Evolutionary conservation across 2,888 invertebrate genomes (phyloP), one percentile per base, ranked within the genome.

Genomic region (Periphyllus acericola): DNA sequence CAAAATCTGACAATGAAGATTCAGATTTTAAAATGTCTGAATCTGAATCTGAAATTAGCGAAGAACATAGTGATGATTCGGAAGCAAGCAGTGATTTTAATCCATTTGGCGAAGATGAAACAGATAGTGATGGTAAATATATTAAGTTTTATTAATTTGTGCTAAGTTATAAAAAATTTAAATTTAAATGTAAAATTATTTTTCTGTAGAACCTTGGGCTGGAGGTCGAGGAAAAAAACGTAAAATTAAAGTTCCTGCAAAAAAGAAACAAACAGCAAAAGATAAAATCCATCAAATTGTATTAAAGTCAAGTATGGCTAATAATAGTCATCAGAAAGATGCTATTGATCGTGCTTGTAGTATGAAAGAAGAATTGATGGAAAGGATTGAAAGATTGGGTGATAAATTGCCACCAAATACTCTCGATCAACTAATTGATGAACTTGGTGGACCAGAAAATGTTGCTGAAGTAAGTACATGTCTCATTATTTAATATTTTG

Each of bases 381-480:
- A 94, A 89, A 94, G 95, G 91, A 95, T 99, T 89, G 98, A 99
- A 92, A 93, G 94, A 46, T 93, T 99, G 3, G 99, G 98, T 9
- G 95, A 96, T 1, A 94, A 94, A 36, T 93, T 99, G 90, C 99
- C 99, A 11, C 96, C 99, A 71, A 99, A 99, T 92, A 99, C 99
- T 1, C 93, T 99, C 76, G 99, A 99, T 93, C 98, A 99, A 92
- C 93, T 99, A 21, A 99, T 99, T 90, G 99, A 99, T 92, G 98
- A 98, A 91, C 94, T 99, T 19, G 99, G 99, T 80, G 99, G 99
- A 1, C 97, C 99, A 0, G 98, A 98, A 90, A 97, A 97, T 92
- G 99, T 99, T 0, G 99, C 99, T 0, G 99, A 99, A 94, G 95
- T 95, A 89, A 89, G 89, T 90, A 32, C 66, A 34, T 29, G 40